Conservation (phyloP, 2,888 invertebrate genomes). For the Gerris lacustris region DNA sequence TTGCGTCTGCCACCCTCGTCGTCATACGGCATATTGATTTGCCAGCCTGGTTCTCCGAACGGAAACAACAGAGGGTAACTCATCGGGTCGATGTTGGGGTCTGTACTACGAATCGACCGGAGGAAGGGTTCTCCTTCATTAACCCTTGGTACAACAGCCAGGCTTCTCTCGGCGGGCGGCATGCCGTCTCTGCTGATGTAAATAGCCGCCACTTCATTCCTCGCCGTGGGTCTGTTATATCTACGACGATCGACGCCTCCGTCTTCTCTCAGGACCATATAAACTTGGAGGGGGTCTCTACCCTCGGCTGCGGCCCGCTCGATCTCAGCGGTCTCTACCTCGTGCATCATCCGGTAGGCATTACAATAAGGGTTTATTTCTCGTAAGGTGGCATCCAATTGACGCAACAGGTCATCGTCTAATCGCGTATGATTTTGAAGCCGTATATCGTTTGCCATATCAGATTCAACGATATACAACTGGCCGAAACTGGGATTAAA, state of each 20-base stretch:
- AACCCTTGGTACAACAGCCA: background rate
- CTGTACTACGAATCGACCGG: background rate
- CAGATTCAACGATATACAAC: too few species aligned
- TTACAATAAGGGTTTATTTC: background rate
- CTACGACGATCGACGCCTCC: background rate
- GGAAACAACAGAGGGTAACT: slow-evolving; percentile 2
- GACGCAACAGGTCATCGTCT: too few species aligned
- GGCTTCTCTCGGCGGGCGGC: background rate
- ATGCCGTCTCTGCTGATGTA: background rate
- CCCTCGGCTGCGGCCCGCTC: background rate
- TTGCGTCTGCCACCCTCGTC: background rate
- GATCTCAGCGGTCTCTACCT: background rate
- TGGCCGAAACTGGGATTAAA: too few species aligned
- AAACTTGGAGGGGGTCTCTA: background rate
- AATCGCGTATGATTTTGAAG: too few species aligned
- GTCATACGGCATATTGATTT: background rate
- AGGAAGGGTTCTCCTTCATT: background rate
- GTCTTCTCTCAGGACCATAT: background rate
- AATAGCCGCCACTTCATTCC: slow-evolving; percentile 1
- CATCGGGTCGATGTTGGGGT: background rate
- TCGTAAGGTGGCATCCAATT: too few species aligned
- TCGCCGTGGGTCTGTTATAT: background rate
- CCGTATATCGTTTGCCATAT: too few species aligned
- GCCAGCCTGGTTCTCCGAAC: background rate
- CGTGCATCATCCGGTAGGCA: background rate